Percentiles rank a stretch among this genome's conserved stretches.
These are phyloP conservation scores for Ramphastos sulfuratus DNA, from an alignment of 2,113 vertebrate genomes.

Conservation along the genomic window DNA sequence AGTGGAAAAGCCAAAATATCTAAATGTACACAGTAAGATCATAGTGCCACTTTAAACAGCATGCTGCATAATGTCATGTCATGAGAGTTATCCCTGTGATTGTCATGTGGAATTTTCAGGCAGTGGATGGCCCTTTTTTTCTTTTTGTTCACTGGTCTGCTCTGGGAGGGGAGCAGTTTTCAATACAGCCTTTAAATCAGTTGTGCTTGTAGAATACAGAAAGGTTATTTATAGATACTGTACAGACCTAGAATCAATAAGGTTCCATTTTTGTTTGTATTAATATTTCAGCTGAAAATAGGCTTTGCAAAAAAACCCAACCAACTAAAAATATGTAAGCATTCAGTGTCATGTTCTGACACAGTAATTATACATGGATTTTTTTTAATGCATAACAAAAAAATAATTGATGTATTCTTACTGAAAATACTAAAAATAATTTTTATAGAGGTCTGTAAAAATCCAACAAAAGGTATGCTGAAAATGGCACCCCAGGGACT, in stretches of 20 bases:
- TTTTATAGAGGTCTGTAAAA: constrained; percentile 18
- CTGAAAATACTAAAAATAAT: neutral
- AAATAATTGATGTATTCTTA: constrained; percentile 23
- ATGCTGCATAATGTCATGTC: neutral
- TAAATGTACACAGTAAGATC: neutral
- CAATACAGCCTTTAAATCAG: constrained; percentile 47
- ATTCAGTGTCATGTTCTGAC: neutral
- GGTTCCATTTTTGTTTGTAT: neutral
- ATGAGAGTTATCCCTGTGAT: constrained; percentile 27
- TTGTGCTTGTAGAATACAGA: constrained; percentile 23
- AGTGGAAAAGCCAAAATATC: neutral
- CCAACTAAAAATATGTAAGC: neutral
- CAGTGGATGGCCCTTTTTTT: constrained; percentile 5
- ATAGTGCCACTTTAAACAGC: neutral
- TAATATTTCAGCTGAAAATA: neutral
- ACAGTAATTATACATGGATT: neutral
- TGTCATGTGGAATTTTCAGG: constrained; percentile 37
- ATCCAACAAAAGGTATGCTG: constrained; percentile 52
- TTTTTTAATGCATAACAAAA: constrained; percentile 19
- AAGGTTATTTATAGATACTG: constrained; percentile 37
- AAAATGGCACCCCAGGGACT: constrained; percentile 61
- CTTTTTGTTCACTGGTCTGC: neutral
- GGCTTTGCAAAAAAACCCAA: neutral
- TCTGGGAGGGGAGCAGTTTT: constrained; percentile 27
- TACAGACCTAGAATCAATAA: neutral